Conservation (phyloP, 1,140 invertebrate genomes). For the Sipha flava region DNA sequence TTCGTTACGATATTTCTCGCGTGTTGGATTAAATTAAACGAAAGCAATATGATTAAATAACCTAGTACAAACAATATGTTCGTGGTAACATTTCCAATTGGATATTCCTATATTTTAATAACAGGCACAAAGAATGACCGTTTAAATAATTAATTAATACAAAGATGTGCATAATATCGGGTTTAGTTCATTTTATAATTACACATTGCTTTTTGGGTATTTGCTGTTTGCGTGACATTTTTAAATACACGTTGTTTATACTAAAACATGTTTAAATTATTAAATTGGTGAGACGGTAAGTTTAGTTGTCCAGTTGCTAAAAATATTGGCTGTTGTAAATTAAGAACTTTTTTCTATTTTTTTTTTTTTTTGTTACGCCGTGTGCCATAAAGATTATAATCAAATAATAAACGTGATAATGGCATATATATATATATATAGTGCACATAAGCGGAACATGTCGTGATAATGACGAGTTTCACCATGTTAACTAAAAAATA, state of each 20-base stretch:
- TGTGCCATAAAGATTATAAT: conserved; percentile 1
- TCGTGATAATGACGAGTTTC: conserved; percentile 11
- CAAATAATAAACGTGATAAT: conserved; percentile 16
- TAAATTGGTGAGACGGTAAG: not conserved
- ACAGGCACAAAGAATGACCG: not conserved
- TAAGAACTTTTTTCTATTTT: not conserved
- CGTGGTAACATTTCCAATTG: not conserved
- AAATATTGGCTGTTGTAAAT: not conserved
- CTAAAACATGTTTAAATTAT: not conserved
- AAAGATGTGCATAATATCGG: not conserved
- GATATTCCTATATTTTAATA: not conserved
- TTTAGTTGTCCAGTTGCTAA: not conserved
- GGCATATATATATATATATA: not conserved
- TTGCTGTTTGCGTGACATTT: not conserved
- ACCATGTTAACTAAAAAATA: not conserved
- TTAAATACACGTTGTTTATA: not conserved
- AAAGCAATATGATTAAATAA: not conserved
- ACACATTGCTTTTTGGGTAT: not conserved
- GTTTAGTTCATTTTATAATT: not conserved
- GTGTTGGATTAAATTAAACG: not conserved
- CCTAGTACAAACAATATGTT: conserved; percentile 4
- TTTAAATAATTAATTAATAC: conserved; percentile 17
- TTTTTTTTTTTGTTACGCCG: no score
- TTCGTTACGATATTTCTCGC: not conserved
- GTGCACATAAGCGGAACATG: not conserved